Evolutionary conservation across 2,888 invertebrate genomes (phyloP).

Genomic region (Subacronicta megacephala): DNA sequence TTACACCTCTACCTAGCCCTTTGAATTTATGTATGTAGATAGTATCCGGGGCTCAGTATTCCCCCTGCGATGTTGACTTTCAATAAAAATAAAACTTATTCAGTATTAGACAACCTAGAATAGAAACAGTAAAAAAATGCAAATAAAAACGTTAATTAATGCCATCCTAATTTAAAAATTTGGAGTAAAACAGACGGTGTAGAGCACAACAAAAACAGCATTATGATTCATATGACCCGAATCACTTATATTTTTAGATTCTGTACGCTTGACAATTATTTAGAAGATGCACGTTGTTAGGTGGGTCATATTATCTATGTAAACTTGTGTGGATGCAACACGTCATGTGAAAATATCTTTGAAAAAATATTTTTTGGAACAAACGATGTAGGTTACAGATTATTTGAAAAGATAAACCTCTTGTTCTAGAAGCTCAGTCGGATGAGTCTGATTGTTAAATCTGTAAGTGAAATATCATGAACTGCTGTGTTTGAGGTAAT

Average conservation of each 20-base stretch:
- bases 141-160: constrained; percentile 41
- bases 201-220: constrained; percentile 43
- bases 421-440: background rate
- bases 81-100: background rate
- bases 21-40: too few species aligned
- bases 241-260: constrained; percentile 73
- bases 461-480: too few species aligned
- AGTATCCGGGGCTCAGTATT: too few species aligned
- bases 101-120: constrained; percentile 4
- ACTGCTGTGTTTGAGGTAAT: too few species aligned
- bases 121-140: constrained; percentile 9
- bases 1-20: too few species aligned
- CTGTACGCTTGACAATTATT: constrained; percentile 66
- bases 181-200: constrained; percentile 28
- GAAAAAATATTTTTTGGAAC: background rate
- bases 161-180: constrained; percentile 50
- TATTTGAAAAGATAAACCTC: background rate
- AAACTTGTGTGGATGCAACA: constrained; percentile 14
- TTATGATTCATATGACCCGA: constrained; percentile 67
- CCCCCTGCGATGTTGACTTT: too few species aligned
- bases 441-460: too few species aligned
- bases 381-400: background rate
- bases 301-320: constrained; percentile 22
- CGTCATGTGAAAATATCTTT: constrained; percentile 5
- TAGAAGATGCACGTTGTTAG: constrained; percentile 35